These are phyloP conservation scores for Troides aeacus DNA, from an alignment of 2,888 invertebrate species.

Conservation along the genomic window DNA sequence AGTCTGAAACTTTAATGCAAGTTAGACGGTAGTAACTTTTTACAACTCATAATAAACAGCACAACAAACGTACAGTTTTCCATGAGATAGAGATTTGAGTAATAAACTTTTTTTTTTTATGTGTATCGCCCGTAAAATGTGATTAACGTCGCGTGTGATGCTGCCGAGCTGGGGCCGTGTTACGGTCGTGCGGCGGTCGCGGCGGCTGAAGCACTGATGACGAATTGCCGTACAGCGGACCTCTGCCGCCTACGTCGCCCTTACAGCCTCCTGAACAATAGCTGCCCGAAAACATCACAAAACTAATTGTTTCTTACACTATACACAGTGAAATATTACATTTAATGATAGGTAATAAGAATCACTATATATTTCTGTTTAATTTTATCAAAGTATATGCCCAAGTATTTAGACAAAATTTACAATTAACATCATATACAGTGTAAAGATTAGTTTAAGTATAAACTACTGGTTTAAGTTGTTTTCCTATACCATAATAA, in stretches of 20 bases:
- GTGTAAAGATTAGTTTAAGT: too few species aligned
- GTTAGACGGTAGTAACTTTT: conserved; percentile 23
- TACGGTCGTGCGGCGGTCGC: conserved; percentile 53
- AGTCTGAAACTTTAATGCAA: conserved; percentile 6
- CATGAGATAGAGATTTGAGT: conserved; percentile 39
- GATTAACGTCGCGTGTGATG: conserved; percentile 58
- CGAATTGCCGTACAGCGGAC: conserved; percentile 39
- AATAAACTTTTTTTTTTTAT: conserved; percentile 59
- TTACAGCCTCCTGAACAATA: conserved; percentile 2
- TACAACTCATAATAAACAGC: conserved; percentile 38
- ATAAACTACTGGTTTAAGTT: too few species aligned
- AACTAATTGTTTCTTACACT: background rate
- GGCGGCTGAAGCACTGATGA: conserved; percentile 61
- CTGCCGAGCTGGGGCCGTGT: conserved; percentile 40
- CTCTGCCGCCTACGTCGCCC: conserved; percentile 24
- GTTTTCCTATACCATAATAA: too few species aligned
- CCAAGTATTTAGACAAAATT: too few species aligned
- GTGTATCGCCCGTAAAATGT: conserved; percentile 55
- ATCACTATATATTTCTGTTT: too few species aligned
- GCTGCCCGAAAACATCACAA: too few species aligned
- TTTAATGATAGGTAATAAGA: too few species aligned
- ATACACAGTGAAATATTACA: too few species aligned
- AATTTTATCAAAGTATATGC: too few species aligned
- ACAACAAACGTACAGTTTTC: conserved; percentile 33
- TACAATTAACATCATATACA: too few species aligned